These are phyloP conservation scores for Polypedilum vanderplanki DNA, from an alignment of 1,140 invertebrate species.

Conservation along the genomic window DNA sequence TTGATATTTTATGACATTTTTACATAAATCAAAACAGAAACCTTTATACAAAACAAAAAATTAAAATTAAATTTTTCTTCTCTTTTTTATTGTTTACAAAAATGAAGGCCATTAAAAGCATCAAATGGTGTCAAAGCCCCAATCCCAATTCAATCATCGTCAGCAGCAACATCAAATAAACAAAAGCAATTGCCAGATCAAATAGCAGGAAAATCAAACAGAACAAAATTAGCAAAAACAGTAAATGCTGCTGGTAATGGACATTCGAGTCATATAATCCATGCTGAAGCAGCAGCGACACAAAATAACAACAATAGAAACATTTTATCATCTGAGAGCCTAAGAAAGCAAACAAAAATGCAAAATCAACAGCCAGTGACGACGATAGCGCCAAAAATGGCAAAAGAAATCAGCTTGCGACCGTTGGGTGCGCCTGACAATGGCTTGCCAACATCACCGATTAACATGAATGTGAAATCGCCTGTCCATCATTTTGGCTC, in stretches of 20 bases:
- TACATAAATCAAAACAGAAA: too few species aligned
- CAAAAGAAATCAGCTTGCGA: conserved; percentile 17
- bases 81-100: too few species aligned
- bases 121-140: conserved; percentile 20
- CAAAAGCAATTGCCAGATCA: not conserved
- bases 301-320: conserved; percentile 34
- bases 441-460: conserved; percentile 8
- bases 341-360: conserved; percentile 27
- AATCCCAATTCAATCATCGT: not conserved
- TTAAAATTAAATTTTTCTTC: too few species aligned
- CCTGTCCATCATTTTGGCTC: not conserved
- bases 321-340: conserved; percentile 33
- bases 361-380: conserved; percentile 5
- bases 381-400: conserved; percentile 31
- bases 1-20: too few species aligned
- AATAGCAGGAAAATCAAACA: not conserved
- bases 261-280: conserved; percentile 15
- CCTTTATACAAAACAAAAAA: too few species aligned
- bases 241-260: not conserved
- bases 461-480: not conserved
- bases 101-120: not conserved
- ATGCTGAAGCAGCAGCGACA: not conserved
- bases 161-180: not conserved
- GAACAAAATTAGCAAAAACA: conserved; percentile 15
- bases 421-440: not conserved